These are phyloP conservation scores for Chrysodeixis includens DNA, from an alignment of 2,888 invertebrate genomes.

Conservation along the genomic window DNA sequence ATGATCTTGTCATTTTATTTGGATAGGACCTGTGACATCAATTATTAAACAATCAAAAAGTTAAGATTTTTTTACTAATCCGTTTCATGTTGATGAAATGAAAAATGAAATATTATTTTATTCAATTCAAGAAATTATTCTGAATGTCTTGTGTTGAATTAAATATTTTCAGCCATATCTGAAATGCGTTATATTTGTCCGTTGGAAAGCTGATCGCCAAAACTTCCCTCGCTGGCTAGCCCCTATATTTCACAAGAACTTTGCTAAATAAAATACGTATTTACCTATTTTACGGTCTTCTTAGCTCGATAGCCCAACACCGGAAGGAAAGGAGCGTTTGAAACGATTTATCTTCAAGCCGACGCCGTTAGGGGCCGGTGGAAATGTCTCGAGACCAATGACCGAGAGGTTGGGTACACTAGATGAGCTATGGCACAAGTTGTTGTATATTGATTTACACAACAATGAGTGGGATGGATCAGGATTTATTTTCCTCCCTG, in stretches of 20 bases:
- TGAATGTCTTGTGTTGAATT: no score
- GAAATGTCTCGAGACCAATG: constrained; percentile 55
- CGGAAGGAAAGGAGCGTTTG: constrained; percentile 70
- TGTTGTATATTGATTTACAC: not conserved
- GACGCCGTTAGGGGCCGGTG: constrained; percentile 65
- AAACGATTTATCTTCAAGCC: constrained; percentile 74
- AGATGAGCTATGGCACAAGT: constrained; percentile 11
- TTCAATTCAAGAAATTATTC: no score
- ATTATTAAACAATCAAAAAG: no score
- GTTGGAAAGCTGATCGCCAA: not conserved
- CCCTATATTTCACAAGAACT: constrained; percentile 51
- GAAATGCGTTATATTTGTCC: not conserved
- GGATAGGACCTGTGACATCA: no score
- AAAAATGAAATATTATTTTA: no score
- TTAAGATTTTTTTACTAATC: no score
- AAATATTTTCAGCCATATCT: not conserved
- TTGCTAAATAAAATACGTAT: constrained; percentile 74
- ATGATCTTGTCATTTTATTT: no score
- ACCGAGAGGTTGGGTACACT: constrained; percentile 18
- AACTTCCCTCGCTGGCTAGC: constrained; percentile 15
- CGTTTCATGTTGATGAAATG: no score
- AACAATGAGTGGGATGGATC: not conserved
- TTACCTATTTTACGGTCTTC: constrained; percentile 74
- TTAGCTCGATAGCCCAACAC: constrained; percentile 69
- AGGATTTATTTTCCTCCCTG: no score